Base-by-base conservation (phyloP, 2,797 vertebrate genomes). In the Parauchenoglanis ngamensis region DNA sequence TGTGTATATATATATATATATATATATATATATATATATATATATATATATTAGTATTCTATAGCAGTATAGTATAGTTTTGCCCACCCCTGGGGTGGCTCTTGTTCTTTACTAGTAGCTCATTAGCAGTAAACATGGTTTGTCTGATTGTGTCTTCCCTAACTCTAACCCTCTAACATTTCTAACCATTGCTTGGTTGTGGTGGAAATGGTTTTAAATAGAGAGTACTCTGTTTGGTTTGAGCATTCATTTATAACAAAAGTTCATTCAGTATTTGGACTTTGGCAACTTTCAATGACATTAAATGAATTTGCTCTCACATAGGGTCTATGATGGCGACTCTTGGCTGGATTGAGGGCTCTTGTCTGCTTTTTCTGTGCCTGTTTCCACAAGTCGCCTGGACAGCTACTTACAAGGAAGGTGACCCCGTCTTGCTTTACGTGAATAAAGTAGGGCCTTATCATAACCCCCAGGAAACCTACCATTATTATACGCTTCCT, bases 371-470 rank as follows among this genome's bases (percentile, higher is more conserved):
- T 91, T 85, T 93, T 87, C 89, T 94, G 88, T 90, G 92, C 84
- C 89, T 95, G 59, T 86, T 95, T 86, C 92, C 94, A 82, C 85
- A 88, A 54, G 86, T 91, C 7, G 91, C 94, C 88, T 95, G 93
- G 83, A 92, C 94, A 35, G 91, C 91, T 67, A 95, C 93, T 90
- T 98, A 96, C 92, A 96, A 97, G 88, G 89, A 89, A 19, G 97
- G 96, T 12, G 96, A 97, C 85, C 94, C 95, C 0, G 96, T 98
- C 79, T 94, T 96, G 90, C 93, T 98, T 0, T 98, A 97, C 87
- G 97, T 98, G 91, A 98, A 98, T 95, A 98, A 98, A 96, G 97
- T 98, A 85, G 97, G 97, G 1, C 97, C 97, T 72, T 98, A 98
- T 91, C 97, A 98, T 91, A 98, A 98, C 90, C 97, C 97, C 31